These are phyloP conservation scores for Lepidurus packardi DNA, from an alignment of 1,140 invertebrate species.

Conservation along the genomic window DNA sequence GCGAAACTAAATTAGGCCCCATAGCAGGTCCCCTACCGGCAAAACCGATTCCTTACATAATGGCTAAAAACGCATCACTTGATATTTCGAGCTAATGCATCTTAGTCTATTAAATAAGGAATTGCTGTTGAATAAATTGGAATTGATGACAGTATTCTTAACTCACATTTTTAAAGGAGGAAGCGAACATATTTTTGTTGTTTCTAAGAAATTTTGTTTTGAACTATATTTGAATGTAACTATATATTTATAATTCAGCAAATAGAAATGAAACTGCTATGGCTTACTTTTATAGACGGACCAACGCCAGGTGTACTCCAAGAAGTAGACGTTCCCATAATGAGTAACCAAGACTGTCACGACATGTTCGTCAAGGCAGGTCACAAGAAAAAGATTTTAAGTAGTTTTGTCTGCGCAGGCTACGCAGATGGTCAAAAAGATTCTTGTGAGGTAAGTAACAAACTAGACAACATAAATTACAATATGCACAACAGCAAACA, in stretches of 20 bases:
- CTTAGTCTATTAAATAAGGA: no score
- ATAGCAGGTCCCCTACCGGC: no score
- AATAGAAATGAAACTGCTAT: background rate
- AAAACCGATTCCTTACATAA: no score
- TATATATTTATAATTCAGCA: conserved; percentile 28
- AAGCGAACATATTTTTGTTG: no score
- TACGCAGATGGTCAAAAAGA: conserved; percentile 88
- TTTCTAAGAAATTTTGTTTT: no score
- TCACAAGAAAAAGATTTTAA: conserved; percentile 76
- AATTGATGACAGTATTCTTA: no score
- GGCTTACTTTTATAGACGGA: conserved; percentile 54
- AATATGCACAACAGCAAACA: background rate
- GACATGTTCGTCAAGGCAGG: conserved; percentile 88
- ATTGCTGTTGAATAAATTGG: no score
- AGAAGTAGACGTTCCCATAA: conserved; percentile 86
- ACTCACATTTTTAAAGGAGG: no score
- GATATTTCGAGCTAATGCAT: no score
- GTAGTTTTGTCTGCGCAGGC: conserved; percentile 88
- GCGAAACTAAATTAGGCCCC: no score
- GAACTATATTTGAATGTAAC: conserved; percentile 31
- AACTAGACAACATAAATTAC: background rate
- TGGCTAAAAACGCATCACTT: no score
- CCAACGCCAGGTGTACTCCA: conserved; percentile 81
- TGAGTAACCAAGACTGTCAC: conserved; percentile 84
- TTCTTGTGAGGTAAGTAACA: conserved; percentile 74